Conservation (phyloP, 2,888 invertebrate species). For the Phytoseiulus persimilis region DNA sequence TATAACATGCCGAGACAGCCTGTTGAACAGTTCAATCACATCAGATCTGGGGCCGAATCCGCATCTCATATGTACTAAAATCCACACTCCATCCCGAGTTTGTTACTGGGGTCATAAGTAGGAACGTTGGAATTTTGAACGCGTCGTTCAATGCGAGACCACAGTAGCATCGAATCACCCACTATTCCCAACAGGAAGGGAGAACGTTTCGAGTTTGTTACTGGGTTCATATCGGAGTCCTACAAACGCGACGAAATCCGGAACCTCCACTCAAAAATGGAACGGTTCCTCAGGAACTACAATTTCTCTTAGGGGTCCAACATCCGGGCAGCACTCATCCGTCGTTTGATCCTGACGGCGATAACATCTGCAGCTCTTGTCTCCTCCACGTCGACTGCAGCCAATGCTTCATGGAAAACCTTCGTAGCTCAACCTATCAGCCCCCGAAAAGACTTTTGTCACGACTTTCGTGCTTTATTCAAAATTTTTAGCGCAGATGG, state of each 20-base stretch:
- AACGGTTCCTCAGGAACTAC: background rate
- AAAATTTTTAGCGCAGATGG: too few species aligned
- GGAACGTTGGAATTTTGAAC: too few species aligned
- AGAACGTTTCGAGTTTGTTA: background rate
- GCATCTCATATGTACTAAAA: too few species aligned
- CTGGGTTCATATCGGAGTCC: background rate
- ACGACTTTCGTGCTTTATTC: too few species aligned
- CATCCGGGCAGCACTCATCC: background rate
- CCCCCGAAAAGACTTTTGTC: background rate
- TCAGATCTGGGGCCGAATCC: too few species aligned
- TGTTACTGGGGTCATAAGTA: too few species aligned
- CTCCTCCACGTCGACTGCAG: background rate
- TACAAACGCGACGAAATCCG: background rate
- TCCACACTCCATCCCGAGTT: too few species aligned
- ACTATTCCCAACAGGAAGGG: too few species aligned
- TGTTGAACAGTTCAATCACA: too few species aligned
- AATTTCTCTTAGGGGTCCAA: background rate
- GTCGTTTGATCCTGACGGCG: background rate
- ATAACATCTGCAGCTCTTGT: background rate
- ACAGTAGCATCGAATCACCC: too few species aligned
- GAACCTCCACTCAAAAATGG: background rate
- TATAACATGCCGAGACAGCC: background rate
- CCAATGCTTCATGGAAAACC: background rate
- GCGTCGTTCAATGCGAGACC: too few species aligned
- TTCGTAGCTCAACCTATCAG: background rate